These are phyloP conservation scores for Sminthurides aquaticus DNA, from an alignment of 2,888 invertebrate genomes.

Conservation along the genomic window DNA sequence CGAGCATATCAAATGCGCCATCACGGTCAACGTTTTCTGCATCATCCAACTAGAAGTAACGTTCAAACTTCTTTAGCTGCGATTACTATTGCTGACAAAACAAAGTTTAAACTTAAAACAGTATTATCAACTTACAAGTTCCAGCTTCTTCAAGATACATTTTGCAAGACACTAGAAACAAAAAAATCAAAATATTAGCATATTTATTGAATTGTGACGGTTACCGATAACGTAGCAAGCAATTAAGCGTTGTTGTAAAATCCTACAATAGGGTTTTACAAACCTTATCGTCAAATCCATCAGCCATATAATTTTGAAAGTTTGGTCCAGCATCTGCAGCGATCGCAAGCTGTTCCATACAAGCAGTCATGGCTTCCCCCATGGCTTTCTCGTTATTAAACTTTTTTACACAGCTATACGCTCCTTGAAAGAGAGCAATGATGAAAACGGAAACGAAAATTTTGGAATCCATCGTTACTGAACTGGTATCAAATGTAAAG, in stretches of 20 bases:
- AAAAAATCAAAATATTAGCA: constrained; percentile 8
- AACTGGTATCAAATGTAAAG: too few species aligned
- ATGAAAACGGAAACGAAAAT: too few species aligned
- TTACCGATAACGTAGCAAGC: too few species aligned
- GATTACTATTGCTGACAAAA: not conserved
- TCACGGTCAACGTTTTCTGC: constrained; percentile 32
- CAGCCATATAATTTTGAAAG: constrained; percentile 24
- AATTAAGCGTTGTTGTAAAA: constrained; percentile 10
- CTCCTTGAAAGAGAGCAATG: not conserved
- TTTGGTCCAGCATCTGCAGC: constrained; percentile 17
- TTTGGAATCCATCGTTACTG: too few species aligned
- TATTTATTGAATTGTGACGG: too few species aligned
- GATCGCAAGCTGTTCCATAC: constrained; percentile 27
- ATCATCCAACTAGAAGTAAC: constrained; percentile 26
- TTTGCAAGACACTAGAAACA: constrained; percentile 30
- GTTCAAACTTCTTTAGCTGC: not conserved
- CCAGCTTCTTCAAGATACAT: constrained; percentile 30
- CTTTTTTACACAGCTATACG: constrained; percentile 10
- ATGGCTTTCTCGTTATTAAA: constrained; percentile 28
- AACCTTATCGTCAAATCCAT: constrained; percentile 35
- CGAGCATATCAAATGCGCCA: constrained; percentile 30
- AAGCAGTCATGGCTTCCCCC: constrained; percentile 23
- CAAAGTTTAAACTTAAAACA: not conserved
- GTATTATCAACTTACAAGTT: constrained; percentile 29
- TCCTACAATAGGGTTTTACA: not conserved